Conservation (phyloP, 1,140 invertebrate genomes). For the Temnothorax curvispinosus region DNA sequence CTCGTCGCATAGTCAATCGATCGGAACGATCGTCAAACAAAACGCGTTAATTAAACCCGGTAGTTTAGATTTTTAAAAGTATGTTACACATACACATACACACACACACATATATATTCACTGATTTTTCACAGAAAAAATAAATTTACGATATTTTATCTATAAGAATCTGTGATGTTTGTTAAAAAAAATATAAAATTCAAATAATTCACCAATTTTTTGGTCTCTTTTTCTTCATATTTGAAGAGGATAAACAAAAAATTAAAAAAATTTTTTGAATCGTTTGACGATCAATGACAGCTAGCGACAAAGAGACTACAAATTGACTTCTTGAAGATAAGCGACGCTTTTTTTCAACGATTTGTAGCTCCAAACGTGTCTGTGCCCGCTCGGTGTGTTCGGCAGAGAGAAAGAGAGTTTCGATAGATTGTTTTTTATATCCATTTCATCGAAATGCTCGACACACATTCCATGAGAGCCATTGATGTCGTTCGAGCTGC, state of each 20-base stretch:
- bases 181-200: constrained; percentile 4
- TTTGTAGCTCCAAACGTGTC: constrained; percentile 35
- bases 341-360: constrained; percentile 17
- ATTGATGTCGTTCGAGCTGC: constrained; percentile 24
- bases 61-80: background rate
- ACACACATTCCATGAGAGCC: constrained; percentile 28
- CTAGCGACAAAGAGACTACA: background rate
- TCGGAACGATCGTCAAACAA: constrained; percentile 32
- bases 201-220: background rate
- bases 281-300: constrained; percentile 28
- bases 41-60: background rate
- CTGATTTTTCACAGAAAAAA: background rate
- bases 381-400: constrained; percentile 2
- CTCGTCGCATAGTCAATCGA: constrained; percentile 22
- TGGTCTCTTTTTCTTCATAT: background rate
- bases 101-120: background rate
- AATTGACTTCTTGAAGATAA: constrained; percentile 16
- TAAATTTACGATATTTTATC: background rate
- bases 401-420: background rate
- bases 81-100: too few relatives aligned
- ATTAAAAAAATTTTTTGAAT: background rate
- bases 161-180: constrained; percentile 10
- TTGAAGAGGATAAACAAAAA: background rate
- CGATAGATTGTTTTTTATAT: constrained; percentile 70
- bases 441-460: constrained; percentile 57